Percentiles rank a stretch among this genome's conserved stretches.
These are phyloP conservation scores for Leptogaster cylindrica DNA, from an alignment of 2,888 invertebrate genomes.

Conservation along the genomic window DNA sequence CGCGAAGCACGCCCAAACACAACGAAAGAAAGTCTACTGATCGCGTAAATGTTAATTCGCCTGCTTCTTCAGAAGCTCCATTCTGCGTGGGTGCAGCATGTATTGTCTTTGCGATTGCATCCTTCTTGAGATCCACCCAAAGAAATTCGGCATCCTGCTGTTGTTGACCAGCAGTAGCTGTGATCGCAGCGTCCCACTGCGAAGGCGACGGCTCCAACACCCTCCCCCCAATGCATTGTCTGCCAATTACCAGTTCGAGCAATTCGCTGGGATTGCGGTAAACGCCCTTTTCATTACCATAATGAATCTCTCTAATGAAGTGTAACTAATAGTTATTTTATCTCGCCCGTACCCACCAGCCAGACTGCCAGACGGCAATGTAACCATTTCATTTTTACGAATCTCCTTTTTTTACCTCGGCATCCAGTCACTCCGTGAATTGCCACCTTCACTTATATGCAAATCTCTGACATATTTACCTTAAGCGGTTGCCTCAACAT, in stretches of 20 bases:
- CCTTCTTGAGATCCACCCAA: too few species aligned
- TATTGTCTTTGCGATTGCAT: too few species aligned
- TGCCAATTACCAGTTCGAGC: conserved; percentile 10
- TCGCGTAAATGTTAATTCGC: neutral
- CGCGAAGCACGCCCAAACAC: neutral
- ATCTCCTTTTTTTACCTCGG: conserved; percentile 21
- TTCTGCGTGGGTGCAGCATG: too few species aligned
- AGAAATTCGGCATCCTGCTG: too few species aligned
- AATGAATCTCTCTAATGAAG: conserved; percentile 35
- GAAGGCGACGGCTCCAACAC: too few species aligned
- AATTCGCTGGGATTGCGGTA: conserved; percentile 1
- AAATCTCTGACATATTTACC: conserved; percentile 44
- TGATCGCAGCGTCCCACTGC: too few species aligned
- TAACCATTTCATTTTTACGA: conserved; percentile 31
- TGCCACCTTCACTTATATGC: conserved; percentile 47
- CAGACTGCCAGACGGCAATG: conserved; percentile 42
- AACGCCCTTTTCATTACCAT: conserved; percentile 31
- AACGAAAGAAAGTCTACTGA: neutral
- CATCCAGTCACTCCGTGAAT: conserved; percentile 32
- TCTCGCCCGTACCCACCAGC: conserved; percentile 37
- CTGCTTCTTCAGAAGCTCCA: neutral
- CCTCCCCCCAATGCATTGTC: too few species aligned
- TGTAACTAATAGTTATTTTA: conserved; percentile 35
- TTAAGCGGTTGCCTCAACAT: conserved; percentile 30
- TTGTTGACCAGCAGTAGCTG: neutral